Base-by-base conservation (phyloP, 2,888 invertebrate species). In the Camptogramma bilineatum region DNA sequence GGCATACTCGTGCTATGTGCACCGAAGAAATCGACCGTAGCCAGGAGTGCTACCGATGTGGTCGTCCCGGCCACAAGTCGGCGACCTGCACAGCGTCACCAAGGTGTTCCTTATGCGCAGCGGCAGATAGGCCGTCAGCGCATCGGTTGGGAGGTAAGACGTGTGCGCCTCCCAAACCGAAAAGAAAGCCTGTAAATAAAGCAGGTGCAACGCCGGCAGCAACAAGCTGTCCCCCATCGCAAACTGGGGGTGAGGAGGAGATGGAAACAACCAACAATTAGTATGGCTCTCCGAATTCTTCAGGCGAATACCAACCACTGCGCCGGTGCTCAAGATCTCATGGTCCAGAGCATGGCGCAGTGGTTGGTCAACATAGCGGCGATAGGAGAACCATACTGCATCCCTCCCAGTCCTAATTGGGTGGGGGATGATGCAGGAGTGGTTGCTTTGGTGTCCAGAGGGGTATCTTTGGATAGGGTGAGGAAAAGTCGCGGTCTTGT, bases 221-320 rank as follows among this genome's bases (percentile, higher is more conserved):
- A 3, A 21, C 21, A n/a, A n/a, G n/a, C n/a, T n/a, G n/a, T n/a
- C n/a, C n/a, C n/a, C n/a, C n/a, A 4, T 21, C 21, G n/a, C 21
- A 21, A 21, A 17, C 47, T 18, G 47, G 47, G 54, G 44, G 16
- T 8, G 44, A 13, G 21, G 21, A 21, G 21, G 21, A 3, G n/a
- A n/a, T 4, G 21, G 42, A n/a, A n/a, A n/a, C n/a, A 10, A 24
- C 4, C 4, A 16, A 4, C 2, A 44, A 24, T 44, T 46, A 44
- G 28, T 21, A 21, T 21, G 16, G 44, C 21, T 9, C 44, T 16
- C 1, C 9, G 9, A 4, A 31, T 63, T 13, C 56, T 67, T 2
- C 66, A 67, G 54, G 53, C 53, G 21, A 67, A 67, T 16, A 16
- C 64, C n/a, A n/a, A n/a, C n/a, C n/a, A n/a, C n/a, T n/a, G n/a